Evolutionary conservation across 23 tunicate genomes (phyloP), one percentile per base, ranked within the genome.

Genomic region (Corella eumyota): DNA sequence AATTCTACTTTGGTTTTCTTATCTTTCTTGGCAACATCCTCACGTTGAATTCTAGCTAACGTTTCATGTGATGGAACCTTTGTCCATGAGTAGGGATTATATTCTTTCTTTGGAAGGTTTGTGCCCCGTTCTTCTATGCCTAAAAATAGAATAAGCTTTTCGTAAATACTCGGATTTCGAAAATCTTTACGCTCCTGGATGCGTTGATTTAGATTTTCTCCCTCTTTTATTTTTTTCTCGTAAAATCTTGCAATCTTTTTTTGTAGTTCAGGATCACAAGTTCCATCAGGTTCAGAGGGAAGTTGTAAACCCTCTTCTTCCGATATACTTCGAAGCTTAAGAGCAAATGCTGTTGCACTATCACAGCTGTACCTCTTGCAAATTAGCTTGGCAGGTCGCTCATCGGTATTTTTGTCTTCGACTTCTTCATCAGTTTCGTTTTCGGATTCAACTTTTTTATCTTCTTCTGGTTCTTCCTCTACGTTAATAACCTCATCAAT

Each of bases 121-220:
- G 99, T 76, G 15, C 99, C 99, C 7, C 85, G 44, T 67, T 93
- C 99, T 25, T 93, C 90, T 13, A 93, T 93, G 37, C 70, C 75
- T 11, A 80, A 46, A 44, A 48, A 84, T 0, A 71, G 54, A 45
- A 93, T 84, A 38, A 93, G 65, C 58, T 93, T 93, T 26, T 87
- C 93, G 36, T 93, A 93, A 48, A 93, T 93, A 33, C 83, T 72
- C 0, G 99, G 99, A 46, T 93, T 93, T 15, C 99, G 67, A 52
- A 88, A 88, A 50, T 88, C 96, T 48, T 88, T 88, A 32, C 96
- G 50, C 4, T 47, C 32, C 35, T 88, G 96, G 30, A 88, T 69
- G 27, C 58, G 55, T 56, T 62, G 72, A 63, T 88, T 88, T 25
- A 88, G 46, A 62, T 77, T 72, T 40, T 77, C 78, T 0, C 85